Base-by-base conservation (phyloP, 2,113 vertebrate genomes). In the Hystrix cristata region DNA sequence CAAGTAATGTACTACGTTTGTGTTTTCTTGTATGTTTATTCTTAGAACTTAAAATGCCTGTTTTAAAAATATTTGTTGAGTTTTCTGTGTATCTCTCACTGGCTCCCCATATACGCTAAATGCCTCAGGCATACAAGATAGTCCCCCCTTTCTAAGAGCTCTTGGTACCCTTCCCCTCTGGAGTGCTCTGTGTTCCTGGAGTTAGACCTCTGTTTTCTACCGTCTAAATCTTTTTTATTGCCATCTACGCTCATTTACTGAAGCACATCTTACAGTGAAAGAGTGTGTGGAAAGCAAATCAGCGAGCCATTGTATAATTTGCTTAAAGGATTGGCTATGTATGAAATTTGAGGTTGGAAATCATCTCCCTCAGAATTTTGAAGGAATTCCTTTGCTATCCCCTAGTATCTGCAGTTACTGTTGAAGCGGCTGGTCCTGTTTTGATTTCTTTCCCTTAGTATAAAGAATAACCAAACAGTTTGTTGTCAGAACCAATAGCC, bases 371-470 rank as follows among this genome's bases (percentile, higher is more conserved):
- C n/a, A 29, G 83, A 81, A 93, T 82, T 91, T 91, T 79, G 65
- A 92, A 88, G 71, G 14, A 18, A 43, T 64, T 85, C 51, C 11
- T 94, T 21, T 74, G 60, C 43, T 25, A 1, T 95, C 78, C 31
- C 71, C 23, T 62, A 31, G 2, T 89, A 48, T 85, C 60, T 96
- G 71, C 48, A 87, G 0, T 94, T 90, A 86, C 69, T 92, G 1
- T 69, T 94, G 85, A 91, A 65, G 69, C 76, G 71, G 80, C 88
- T 80, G 10, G 67, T 93, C 31, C 10, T 71, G 46, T 92, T 81
- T 87, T 94, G 34, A 59, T 88, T 93, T 95, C 46, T 60, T 60
- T 90, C 87, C 23, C n/a, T 84, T 96, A 94, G 43, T 93, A 62
- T 84, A 38, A 96, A 34, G 15, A 29, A 4, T 72, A 64, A 71